Evolutionary conservation across 2,888 invertebrate species (phyloP).

Genomic region (Cheiracanthium punctorium): DNA sequence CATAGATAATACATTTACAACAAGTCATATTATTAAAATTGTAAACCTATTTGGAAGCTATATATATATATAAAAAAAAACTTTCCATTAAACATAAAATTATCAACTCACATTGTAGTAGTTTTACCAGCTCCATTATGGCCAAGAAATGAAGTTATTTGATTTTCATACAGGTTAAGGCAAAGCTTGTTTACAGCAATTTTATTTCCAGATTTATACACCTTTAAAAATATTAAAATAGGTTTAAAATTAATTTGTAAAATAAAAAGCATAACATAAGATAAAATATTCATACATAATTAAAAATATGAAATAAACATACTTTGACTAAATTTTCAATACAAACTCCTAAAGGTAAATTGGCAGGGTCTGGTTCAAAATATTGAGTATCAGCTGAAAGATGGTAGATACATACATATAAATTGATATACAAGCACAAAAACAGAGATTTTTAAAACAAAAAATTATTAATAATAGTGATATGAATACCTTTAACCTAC

Average conservation of each 20-base stretch:
- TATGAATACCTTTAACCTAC: too few relatives aligned
- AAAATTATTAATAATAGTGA: too few relatives aligned
- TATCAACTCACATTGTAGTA: constrained; percentile 83
- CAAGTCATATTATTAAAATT: too few relatives aligned
- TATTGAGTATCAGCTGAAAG: constrained; percentile 67
- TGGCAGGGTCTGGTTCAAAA: constrained; percentile 78
- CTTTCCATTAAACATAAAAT: background rate
- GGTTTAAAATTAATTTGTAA: background rate
- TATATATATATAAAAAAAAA: background rate
- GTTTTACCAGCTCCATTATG: constrained; percentile 96
- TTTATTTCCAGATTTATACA: constrained; percentile 80
- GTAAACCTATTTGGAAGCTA: too few relatives aligned
- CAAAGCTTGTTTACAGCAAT: constrained; percentile 86
- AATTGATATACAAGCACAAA: too few relatives aligned
- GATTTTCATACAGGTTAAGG: constrained; percentile 86
- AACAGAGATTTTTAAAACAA: too few relatives aligned
- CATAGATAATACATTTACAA: too few relatives aligned
- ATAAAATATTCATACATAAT: background rate
- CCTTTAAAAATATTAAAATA: constrained; percentile 51
- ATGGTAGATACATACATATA: too few relatives aligned
- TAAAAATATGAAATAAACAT: background rate
- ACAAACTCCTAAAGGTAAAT: constrained; percentile 82
- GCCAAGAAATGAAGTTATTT: constrained; percentile 90
- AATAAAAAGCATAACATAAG: background rate
- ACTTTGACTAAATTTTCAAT: constrained; percentile 84